Base-by-base conservation (phyloP, 2,797 vertebrate species). In the Tokudaia tokunoshimensis region DNA sequence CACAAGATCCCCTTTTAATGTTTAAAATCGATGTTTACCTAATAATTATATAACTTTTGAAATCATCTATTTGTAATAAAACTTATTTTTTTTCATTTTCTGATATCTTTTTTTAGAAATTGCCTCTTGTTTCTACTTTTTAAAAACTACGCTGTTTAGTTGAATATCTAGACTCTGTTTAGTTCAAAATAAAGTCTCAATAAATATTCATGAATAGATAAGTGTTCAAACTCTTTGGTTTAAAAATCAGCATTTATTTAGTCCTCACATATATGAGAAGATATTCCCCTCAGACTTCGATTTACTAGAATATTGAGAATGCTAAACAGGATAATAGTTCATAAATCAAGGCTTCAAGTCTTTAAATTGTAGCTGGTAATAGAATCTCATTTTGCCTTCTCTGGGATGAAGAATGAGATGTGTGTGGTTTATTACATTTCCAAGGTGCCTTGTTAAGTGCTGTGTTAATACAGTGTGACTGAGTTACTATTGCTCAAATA, bases 191-290 rank as follows among this genome's bases (percentile, higher is more conserved):
- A 72, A 34, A 80, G 44, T 81, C 4, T 91, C 65, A 52, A 15
- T 89, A 91, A 95, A 52, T 94, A 95, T n/a, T 97, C 78, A 70
- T 57, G 20, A 86, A 82, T 44, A 37, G 75, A 87, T 84, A 94
- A 91, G 80, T 83, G 14, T 17, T 57, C 57, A 55, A 59, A 17
- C 92, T 74, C 20, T 70, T 6, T 65, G 34, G 84, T 88, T 76
- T 84, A 80, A 86, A 72, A 90, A 65, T 87, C 41, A 80, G 15
- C 12, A 85, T 15, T 75, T 75, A 79, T 85, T 8, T 41, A 55
- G 57, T 94, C n/a, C 6, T 91, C 59, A 52, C 55, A 37, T 55
- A 63, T 37, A 34, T 76, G 37, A n/a, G 34, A 47, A 76, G n/a
- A 47, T 34, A 26, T 76, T 82, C 5, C 44, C 87, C 59, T 80